Conservation (phyloP, 2,113 vertebrate species). For the Herpetotheres cachinnans region DNA sequence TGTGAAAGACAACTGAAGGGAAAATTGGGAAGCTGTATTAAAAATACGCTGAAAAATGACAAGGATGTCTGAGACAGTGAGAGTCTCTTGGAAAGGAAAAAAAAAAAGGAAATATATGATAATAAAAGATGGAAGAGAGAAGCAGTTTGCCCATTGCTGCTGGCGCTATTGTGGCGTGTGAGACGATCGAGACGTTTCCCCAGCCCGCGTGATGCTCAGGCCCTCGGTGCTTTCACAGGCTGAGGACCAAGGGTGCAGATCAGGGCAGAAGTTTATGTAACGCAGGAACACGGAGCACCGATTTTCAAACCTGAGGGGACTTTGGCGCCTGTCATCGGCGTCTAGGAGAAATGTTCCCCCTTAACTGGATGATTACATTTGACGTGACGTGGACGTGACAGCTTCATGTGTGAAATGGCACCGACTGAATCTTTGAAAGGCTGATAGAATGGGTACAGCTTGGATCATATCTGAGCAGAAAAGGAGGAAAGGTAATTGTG, state of each 20-base stretch:
- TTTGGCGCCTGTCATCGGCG: not conserved
- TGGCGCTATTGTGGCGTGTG: not conserved
- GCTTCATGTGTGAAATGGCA: not conserved
- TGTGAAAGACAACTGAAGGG: not conserved
- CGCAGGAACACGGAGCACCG: not conserved
- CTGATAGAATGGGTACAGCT: not conserved
- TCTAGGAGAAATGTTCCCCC: not conserved
- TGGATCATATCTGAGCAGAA: not conserved
- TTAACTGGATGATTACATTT: not conserved
- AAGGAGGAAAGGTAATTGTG: not conserved
- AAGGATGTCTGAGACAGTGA: not conserved
- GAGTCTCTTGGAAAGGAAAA: not conserved
- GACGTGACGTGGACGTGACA: not conserved
- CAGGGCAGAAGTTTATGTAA: not conserved
- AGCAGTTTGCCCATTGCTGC: not conserved
- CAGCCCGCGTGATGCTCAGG: rapidly evolving
- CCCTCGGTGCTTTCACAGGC: rapidly evolving
- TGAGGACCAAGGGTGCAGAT: not conserved
- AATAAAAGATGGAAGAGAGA: not conserved
- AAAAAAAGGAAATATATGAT: not conserved
- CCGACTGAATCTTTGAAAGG: not conserved
- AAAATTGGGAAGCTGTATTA: not conserved
- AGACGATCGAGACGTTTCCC: rapidly evolving
- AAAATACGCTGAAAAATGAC: not conserved
- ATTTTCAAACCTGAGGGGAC: not conserved